These are phyloP conservation scores for Catotricha subobsoleta DNA, from an alignment of 2,888 invertebrate species.

Conservation along the genomic window DNA sequence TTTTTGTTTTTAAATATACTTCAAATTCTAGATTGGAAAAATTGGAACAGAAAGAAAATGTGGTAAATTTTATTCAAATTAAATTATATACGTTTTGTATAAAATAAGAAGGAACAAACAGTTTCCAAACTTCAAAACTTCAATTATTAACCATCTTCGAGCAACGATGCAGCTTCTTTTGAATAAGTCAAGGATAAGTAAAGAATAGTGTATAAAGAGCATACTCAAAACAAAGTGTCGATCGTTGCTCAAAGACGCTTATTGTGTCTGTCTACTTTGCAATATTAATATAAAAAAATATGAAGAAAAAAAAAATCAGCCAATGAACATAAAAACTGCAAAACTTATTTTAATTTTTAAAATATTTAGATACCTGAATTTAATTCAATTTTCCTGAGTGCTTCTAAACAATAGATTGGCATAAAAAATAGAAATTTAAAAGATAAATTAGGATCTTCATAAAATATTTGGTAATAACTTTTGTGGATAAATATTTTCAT, in stretches of 20 bases:
- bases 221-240: too few relatives aligned
- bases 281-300: too few relatives aligned
- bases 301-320: background rate
- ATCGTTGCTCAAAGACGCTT: too few relatives aligned
- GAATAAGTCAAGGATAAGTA: too few relatives aligned
- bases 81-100: background rate
- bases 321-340: background rate
- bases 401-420: background rate
- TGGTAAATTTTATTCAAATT: background rate
- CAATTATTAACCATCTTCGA: too few relatives aligned
- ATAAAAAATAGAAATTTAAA: background rate
- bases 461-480: too few relatives aligned
- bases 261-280: too few relatives aligned
- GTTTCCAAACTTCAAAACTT: too few relatives aligned
- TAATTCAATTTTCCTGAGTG: slow-evolving; percentile 1
- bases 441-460: too few relatives aligned
- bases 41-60: background rate
- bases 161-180: too few relatives aligned
- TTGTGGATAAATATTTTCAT: too few relatives aligned
- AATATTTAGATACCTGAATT: background rate
- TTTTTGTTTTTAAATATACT: slow-evolving; percentile 26
- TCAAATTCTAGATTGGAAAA: slow-evolving; percentile 22
- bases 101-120: background rate
- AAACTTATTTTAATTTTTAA: background rate
- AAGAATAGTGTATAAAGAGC: too few relatives aligned